These are phyloP conservation scores for Colletes latitarsis DNA, from an alignment of 1,140 invertebrate species.

Conservation along the genomic window DNA sequence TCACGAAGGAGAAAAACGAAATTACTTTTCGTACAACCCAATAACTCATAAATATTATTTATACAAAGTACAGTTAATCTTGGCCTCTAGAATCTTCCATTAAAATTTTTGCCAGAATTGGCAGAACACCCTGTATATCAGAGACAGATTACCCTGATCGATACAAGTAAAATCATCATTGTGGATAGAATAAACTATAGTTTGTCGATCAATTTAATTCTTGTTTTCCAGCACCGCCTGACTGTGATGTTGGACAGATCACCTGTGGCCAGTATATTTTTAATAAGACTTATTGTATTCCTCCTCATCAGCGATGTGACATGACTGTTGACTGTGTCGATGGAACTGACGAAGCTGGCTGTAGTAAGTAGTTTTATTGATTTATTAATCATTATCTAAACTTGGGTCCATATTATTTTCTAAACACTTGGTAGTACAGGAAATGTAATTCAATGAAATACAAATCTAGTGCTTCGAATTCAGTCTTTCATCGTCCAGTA, in stretches of 20 bases:
- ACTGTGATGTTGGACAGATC: conserved; percentile 92
- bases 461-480: neutral
- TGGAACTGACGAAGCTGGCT: conserved; percentile 95
- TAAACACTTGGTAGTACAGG: neutral
- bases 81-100: too few relatives aligned
- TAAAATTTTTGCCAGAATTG: too few relatives aligned
- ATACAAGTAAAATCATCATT: neutral
- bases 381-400: neutral
- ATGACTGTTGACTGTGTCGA: conserved; percentile 96
- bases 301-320: conserved; percentile 94
- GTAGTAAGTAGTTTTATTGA: conserved; percentile 88
- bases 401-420: neutral
- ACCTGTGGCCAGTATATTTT: conserved; percentile 95
- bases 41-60: too few relatives aligned
- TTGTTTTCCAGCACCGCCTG: conserved; percentile 89
- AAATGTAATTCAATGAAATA: neutral
- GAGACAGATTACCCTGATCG: neutral
- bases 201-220: conserved; percentile 8
- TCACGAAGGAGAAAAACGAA: too few relatives aligned
- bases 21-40: too few relatives aligned
- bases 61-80: neutral
- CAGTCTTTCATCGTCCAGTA: neutral
- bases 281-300: conserved; percentile 96
- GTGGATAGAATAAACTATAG: neutral
- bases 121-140: neutral